Base-by-base conservation (phyloP, 2,888 invertebrate genomes). In the Eupsilia transversa region DNA sequence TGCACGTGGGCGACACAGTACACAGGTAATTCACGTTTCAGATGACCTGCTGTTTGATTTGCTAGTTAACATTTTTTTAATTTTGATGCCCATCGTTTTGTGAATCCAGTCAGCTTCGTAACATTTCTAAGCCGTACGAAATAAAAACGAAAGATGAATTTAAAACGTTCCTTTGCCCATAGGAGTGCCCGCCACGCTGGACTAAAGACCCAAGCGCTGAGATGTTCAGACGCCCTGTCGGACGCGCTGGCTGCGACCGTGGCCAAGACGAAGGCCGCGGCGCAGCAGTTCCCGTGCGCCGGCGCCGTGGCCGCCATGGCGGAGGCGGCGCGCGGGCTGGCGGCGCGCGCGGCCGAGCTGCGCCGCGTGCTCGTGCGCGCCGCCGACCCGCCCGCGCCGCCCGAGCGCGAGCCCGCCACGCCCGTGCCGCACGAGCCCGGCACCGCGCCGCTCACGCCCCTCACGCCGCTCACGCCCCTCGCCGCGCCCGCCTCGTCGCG, bases 1-100 rank as follows among this genome's bases (percentile, higher is more conserved):
- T 99, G 33, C 98, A 98, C 92, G 99, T 99, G 79, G 99, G 99
- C 68, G 99, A 99, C 95, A 99, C 98, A 66, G 98, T 99, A 43
- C 98, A 99, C 92, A 94, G 95, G 96, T 96, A 79, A 79, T 80
- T 20, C 3, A 67, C 30, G n/a, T 33, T 60, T 41, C 33, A 41
- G 14, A 41, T n/a, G 17, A 59, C 23, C 35, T 33, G 20, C 14
- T n/a, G 9, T 10, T 74, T 41, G 3, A 74, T 41, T 30, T 46
- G 2, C 14, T 6, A 10, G 7, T 43, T 54, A 20, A n/a, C 14
- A 33, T 30, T 35, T 35, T 30, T 35, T 35, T 9, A 43, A 35
- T 14, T 14, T 68, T 49, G 23, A 7, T 46, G 33, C 12, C 12
- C 23, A 54, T 12, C 6, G 3, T 70, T n/a, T n/a, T 27, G 52